Base-by-base conservation (phyloP, 2,888 invertebrate genomes). In the Dromius quadrimaculatus region DNA sequence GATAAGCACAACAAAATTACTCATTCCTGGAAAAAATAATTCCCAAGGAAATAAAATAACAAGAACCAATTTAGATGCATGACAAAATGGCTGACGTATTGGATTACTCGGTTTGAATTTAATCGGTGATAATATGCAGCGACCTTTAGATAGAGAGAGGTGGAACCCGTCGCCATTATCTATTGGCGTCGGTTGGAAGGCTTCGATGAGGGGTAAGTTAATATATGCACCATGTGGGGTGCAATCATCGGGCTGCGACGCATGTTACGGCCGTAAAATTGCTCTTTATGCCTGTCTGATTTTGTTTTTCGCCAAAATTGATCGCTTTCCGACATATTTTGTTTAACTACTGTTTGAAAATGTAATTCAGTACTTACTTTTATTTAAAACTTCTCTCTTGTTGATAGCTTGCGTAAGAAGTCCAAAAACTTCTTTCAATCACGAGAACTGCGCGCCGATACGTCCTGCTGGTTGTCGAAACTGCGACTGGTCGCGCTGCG, bases 121-220 rank as follows among this genome's bases (percentile, higher is more conserved):
- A 63, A 63, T 63, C 41, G 63, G 28, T 41, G 43, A 43, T 63
- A 63, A 62, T 57, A 57, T 57, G 57, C 57, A 63, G 22, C 63
- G 63, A 63, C 63, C 63, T 63, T 63, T 63, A 11, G 41, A n/a
- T 15, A 3, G 19, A 57, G 34, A 57, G 41, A 63, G 63, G 63
- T 62, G 62, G 62, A 6, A 43, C 63, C 17, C 28, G 47, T 9
- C 43, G 63, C 63, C 63, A 63, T 63, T 63, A 63, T 45, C 45
- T 45, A 43, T 32, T 15, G 32, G 28, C 28, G 23, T 43, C 63
- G 63, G 63, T 63, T 63, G 43, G 45, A 43, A 41, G 28, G 43
- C 9, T 41, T 38, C 22, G 9, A 5, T 22, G 34, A 23, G 43
- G 63, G 43, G 63, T 22, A 23, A 22, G 45, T 43, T 63, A 63